Evolutionary conservation across 2,797 vertebrate species (phyloP), one percentile per base, ranked within the genome.

Genomic region (Galagoides demidoff): DNA sequence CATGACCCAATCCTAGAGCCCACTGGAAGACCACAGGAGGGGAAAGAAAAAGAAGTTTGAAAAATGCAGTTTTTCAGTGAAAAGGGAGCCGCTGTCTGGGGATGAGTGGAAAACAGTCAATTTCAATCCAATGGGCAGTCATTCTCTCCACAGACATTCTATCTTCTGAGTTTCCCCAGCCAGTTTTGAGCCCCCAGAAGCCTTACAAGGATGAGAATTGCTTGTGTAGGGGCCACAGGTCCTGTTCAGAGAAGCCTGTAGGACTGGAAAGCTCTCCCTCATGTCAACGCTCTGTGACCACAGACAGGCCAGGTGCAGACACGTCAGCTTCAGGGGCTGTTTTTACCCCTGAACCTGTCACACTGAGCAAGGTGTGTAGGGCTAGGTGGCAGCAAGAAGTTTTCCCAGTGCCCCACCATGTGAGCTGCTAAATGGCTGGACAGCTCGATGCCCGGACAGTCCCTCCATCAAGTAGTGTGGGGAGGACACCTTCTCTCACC

Each of bases 141-240:
- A 31, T 55, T 87, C 43, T 29, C 20, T 23, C 49, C 7, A 25
- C 22, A 7, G 37, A 37, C 63, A 29, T 81, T 77, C 39, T n/a
- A 1, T 64, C 29, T 34, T 37, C 19, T 13, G 37, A 70, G 22
- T 45, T 23, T 73, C 64, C 64, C 52, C 11, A 19, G 76, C 11
- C 55, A 45, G 5, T 13, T 55, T 4, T 57, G 5, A 8, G 11
- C 3, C 23, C 20, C 45, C 0, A 0, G 3, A 1, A 78, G 73
- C 52, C 27, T 37, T 55, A 8, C 13, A 52, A 23, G 23, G 25
- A 55, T 0, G n/a, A 14, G 45, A 79, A 63, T 31, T 9, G 19
- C 23, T 22, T 45, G 39, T 16, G 16, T 1, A 4, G 37, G 79
- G 10, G 10, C 20, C 0, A 1, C 6, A 13, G n/a, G 23, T 61